Evolutionary conservation across 2,113 vertebrate genomes (phyloP), one percentile per base, ranked within the genome.

Genomic region (Oreamnos americanus): DNA sequence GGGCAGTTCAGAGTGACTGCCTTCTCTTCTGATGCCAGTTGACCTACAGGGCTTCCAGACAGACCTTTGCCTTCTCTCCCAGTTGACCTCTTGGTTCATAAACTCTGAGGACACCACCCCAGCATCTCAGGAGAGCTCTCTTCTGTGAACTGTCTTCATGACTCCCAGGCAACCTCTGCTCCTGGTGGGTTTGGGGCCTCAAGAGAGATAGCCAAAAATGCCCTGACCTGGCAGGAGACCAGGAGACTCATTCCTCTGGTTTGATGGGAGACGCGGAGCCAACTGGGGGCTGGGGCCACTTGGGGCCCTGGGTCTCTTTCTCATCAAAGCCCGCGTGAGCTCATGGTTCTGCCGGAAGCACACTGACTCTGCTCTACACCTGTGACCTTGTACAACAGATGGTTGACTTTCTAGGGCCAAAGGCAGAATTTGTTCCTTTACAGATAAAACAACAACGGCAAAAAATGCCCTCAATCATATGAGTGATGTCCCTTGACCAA

Each of bases 51-150:
- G 45, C 51, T 87, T 81, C 13, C 6, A 0, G 1, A 19, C 5
- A 0, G 1, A 0, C 36, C 3, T 5, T 21, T 23, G 45, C 7
- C 2, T 16, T 47, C 12, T 19, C 23, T 58, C 9, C 0, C 58
- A 7, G 4, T 6, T 19, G 14, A 7, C 15, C 15, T 19, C 21
- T 21, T 15, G 53, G 21, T 11, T n/a, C n/a, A 7, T 51, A n/a
- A 30, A 4, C 28, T 25, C 12, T 15, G 21, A 30, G 4, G 28
- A 7, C 15, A 28, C 9, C 7, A 71, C 5, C 33, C 19, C 14
- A 36, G 9, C 33, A 19, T 0, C 53, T 94, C 47, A 10, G 28
- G 2, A 49, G 1, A 51, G 36, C 28, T 74, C 51, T 8, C 26
- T n/a, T 26, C 16, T 14, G 43, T n/a, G 5, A 2, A 7, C 17